A percentile compares a stretch with the other conserved stretches of the same genome.
Conservation (phyloP, 1,140 invertebrate genomes). For the Heliothis virescens region DNA sequence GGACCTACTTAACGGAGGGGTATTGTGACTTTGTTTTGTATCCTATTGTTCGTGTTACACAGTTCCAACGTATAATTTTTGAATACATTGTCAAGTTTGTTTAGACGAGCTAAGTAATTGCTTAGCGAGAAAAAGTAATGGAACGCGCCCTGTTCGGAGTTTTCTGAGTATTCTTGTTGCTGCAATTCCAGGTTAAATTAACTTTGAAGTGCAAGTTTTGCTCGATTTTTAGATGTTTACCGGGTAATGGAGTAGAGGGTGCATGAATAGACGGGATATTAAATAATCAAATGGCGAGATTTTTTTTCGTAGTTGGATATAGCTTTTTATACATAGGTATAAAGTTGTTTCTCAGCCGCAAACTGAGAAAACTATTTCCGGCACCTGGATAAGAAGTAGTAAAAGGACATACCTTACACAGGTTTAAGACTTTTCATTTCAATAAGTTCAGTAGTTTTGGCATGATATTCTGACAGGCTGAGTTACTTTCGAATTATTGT, state of each 20-base stretch:
- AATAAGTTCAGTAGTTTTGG: too few relatives aligned
- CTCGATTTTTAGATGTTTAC: conserved; percentile 3
- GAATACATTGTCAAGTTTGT: conserved; percentile 47
- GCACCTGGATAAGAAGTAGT: too few relatives aligned
- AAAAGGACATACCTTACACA: too few relatives aligned
- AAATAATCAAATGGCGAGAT: not conserved
- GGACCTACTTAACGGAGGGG: conserved; percentile 46
- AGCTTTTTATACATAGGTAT: too few relatives aligned
- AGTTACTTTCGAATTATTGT: too few relatives aligned
- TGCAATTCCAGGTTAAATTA: conserved; percentile 19
- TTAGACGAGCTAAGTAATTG: conserved; percentile 34
- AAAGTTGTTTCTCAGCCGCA: too few relatives aligned
- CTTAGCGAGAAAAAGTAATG: conserved; percentile 34
- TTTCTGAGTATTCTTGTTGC: conserved; percentile 11
- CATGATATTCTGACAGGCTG: too few relatives aligned
- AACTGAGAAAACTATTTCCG: too few relatives aligned
- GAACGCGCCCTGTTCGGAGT: not conserved
- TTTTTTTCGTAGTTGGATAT: too few relatives aligned
- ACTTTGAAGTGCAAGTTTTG: not conserved
- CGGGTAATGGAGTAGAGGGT: not conserved
- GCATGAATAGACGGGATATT: not conserved
- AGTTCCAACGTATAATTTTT: conserved; percentile 44
- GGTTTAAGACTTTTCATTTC: too few relatives aligned
- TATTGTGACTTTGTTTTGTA: conserved; percentile 49
- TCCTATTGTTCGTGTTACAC: conserved; percentile 38